phyloP scores from a whole-genome alignment of 2,888 invertebrate genomes.

The Tetheella fluctuosa region DNA sequence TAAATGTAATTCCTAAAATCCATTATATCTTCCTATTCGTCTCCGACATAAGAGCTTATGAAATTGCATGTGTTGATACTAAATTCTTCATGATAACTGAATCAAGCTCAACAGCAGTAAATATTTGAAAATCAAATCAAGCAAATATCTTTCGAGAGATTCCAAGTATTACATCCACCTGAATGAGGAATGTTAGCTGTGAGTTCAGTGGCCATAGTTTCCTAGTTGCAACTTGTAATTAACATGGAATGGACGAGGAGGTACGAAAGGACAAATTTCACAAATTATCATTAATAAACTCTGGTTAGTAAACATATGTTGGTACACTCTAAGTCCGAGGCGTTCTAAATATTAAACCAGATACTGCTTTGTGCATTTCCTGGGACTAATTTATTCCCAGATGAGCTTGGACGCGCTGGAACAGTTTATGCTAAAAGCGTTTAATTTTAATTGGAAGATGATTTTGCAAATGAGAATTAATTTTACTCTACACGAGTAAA shows the following conservation, averaged over 20 bases:
- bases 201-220: conserved; percentile 5
- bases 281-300: neutral
- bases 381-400: conserved; percentile 1
- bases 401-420: neutral
- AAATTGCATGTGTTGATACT: neutral
- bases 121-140: conserved; percentile 3
- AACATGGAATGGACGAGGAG: neutral
- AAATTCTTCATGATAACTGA: neutral
- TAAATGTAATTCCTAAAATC: no score
- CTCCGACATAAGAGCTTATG: no score
- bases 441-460: neutral
- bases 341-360: conserved; percentile 3
- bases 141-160: neutral
- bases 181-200: neutral
- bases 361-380: conserved; percentile 2
- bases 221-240: conserved; percentile 10
- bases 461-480: neutral
- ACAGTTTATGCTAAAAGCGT: neutral
- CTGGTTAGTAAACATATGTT: neutral
- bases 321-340: neutral
- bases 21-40: no score
- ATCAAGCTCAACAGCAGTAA: neutral
- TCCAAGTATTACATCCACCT: conserved; percentile 8
- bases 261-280: neutral
- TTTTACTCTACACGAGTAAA: neutral